Evolutionary conservation across 2,797 vertebrate species (phyloP), one percentile per base, ranked within the genome.

Genomic region (Macropodus opercularis): DNA sequence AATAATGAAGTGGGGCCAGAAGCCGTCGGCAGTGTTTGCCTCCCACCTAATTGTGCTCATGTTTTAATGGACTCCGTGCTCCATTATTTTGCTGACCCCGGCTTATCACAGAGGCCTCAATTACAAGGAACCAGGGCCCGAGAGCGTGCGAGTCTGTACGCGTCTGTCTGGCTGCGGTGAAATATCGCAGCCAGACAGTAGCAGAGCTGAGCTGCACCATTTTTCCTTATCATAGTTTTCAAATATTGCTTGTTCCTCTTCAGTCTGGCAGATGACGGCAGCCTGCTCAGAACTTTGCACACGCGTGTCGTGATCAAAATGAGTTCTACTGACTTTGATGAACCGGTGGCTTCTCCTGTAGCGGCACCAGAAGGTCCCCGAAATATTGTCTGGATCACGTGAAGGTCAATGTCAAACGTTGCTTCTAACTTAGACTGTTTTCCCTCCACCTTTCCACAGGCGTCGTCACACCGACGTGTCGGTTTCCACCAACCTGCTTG

Each of bases 1-100:
- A 79, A 75, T 87, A 88, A 88, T 88, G 76, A 89, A 86, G 85
- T 81, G 74, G 78, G 88, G 85, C 89, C 81, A 85, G 72, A 84
- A 69, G 81, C 31, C 75, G 67, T 64, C 23, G 15, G 66, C 71
- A 78, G 72, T 80, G 79, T 84, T 87, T 86, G 83, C 78, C 72
- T 87, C 84, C 78, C 77, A 84, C 84, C 79, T 91, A 87, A 88
- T 89, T 90, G 79, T 77, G 75, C 75, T 65, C 77, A 80, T 83
- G 80, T 86, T 85, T 86, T 87, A 89, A 89, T 86, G 79, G 81
- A 87, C 79, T 75, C 58, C 15, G 40, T 74, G 57, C 66, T 74
- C 79, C 69, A 83, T 87, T 85, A 81, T 84, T 80, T 68, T 34
- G 47, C 61, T 83, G 81, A 87, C 83, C 78, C 58, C 42, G 68